A percentile compares a stretch with the other conserved stretches of the same genome.
phyloP scores from a whole-genome alignment of 2,888 invertebrate genomes.

The Phyllotreta striolata region DNA sequence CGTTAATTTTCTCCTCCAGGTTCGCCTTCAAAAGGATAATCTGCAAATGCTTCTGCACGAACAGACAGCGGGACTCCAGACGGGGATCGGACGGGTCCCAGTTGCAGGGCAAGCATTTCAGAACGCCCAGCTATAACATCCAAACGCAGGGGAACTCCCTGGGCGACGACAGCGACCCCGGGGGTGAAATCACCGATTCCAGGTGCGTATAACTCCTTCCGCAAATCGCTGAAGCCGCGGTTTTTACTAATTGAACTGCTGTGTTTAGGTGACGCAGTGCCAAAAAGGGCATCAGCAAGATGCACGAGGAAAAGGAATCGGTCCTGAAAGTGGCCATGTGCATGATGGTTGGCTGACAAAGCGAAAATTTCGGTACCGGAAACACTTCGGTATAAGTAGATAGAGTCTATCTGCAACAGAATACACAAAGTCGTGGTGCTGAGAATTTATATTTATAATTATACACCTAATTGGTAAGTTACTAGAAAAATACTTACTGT shows the following conservation, averaged over 20 bases:
- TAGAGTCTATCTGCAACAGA: background rate
- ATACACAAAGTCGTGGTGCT: slow-evolving; percentile 14
- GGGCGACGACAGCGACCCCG: slow-evolving; percentile 67
- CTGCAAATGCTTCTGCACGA: slow-evolving; percentile 81
- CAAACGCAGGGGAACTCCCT: slow-evolving; percentile 65
- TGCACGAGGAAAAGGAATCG: slow-evolving; percentile 52
- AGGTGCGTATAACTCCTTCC: slow-evolving; percentile 52
- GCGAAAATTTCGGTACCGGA: slow-evolving; percentile 37
- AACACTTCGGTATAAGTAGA: slow-evolving; percentile 14
- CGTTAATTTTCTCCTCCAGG: slow-evolving; percentile 7
- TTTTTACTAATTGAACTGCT: no score
- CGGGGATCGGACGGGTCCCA: slow-evolving; percentile 68
- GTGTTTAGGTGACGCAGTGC: slow-evolving; percentile 31
- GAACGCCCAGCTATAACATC: slow-evolving; percentile 67
- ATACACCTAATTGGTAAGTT: no score
- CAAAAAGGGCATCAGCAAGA: slow-evolving; percentile 38
- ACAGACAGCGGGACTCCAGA: slow-evolving; percentile 58
- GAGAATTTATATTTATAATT: slow-evolving; percentile 1
- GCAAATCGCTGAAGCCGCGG: no score
- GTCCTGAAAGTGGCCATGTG: slow-evolving; percentile 58
- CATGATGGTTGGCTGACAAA: slow-evolving; percentile 58
- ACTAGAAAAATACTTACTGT: no score
- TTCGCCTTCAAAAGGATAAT: slow-evolving; percentile 92
- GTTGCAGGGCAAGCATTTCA: slow-evolving; percentile 62
- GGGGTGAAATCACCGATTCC: slow-evolving; percentile 63